phyloP scores from a whole-genome alignment of 2,113 vertebrate genomes.

The Diphyllodes magnificus region DNA sequence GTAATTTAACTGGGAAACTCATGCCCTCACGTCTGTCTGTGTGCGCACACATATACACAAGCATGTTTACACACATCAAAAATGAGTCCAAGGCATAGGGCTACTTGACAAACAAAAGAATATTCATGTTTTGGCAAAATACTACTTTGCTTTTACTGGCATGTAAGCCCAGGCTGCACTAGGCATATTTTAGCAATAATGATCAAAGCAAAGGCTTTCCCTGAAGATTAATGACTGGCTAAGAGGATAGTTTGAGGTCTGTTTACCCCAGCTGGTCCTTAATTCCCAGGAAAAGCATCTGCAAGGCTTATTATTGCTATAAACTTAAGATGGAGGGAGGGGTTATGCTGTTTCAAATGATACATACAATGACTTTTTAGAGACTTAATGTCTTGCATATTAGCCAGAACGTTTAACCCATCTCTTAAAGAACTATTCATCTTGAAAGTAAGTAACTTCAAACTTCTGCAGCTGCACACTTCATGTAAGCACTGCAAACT shows the following conservation, averaged over 20 bases:
- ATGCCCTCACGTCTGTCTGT: background rate
- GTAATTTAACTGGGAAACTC: background rate
- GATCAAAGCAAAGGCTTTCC: conserved; percentile 63
- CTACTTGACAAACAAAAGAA: conserved; percentile 43
- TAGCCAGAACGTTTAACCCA: conserved; percentile 30
- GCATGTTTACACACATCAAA: conserved; percentile 13
- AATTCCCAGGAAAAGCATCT: conserved; percentile 65
- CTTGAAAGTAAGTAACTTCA: conserved; percentile 37
- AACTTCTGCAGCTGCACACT: background rate
- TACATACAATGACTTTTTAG: conserved; percentile 14
- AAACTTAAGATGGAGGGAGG: conserved; percentile 40
- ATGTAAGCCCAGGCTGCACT: conserved; percentile 14
- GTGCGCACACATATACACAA: background rate
- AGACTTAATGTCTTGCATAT: conserved; percentile 31
- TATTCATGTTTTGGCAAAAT: conserved; percentile 50
- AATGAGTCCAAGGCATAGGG: conserved; percentile 1
- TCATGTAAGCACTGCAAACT: background rate
- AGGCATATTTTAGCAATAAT: conserved; percentile 65
- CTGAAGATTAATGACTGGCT: conserved; percentile 65
- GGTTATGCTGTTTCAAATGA: conserved; percentile 18
- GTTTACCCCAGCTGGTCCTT: conserved; percentile 63
- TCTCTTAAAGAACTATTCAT: conserved; percentile 46
- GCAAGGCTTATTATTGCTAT: conserved; percentile 56
- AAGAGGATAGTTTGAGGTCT: conserved; percentile 67
- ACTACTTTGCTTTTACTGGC: conserved; percentile 47